A percentile compares a stretch with the other conserved stretches of the same genome.
phyloP scores from a whole-genome alignment of 2,888 invertebrate genomes.

The Xylota sylvarum region DNA sequence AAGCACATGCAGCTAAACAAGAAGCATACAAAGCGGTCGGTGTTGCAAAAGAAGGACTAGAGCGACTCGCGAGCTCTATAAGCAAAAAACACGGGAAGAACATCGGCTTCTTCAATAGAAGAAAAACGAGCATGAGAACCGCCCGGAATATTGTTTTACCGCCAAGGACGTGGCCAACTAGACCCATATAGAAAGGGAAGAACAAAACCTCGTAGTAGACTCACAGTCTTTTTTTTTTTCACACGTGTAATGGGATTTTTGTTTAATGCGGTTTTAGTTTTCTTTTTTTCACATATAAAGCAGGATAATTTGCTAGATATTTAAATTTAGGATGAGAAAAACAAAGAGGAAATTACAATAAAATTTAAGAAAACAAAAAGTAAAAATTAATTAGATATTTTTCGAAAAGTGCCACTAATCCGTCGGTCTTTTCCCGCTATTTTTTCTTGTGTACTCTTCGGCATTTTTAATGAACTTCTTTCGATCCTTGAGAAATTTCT shows the following conservation, averaged over 20 bases:
- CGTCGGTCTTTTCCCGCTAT: conserved; percentile 97
- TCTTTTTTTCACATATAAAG: conserved; percentile 40
- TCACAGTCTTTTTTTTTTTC: no score
- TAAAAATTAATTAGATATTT: conserved; percentile 45
- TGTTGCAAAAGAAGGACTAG: no score
- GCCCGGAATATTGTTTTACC: no score
- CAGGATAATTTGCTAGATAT: conserved; percentile 55
- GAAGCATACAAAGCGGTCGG: no score
- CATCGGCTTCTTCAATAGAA: no score
- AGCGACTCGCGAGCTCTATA: no score
- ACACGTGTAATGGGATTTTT: conserved; percentile 32
- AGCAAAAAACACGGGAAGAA: no score
- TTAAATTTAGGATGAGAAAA: conserved; percentile 43
- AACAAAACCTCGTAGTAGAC: no score
- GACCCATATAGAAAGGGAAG: no score
- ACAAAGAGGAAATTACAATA: conserved; percentile 27
- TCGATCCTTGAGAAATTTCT: conserved; percentile 97
- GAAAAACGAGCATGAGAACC: no score
- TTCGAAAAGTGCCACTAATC: conserved; percentile 84
- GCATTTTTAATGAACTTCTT: conserved; percentile 99
- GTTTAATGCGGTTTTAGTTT: conserved; percentile 26
- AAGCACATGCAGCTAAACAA: no score
- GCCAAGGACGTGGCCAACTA: no score
- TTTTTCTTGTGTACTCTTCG: conserved; percentile 98
- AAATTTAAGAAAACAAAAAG: conserved; percentile 50